Evolutionary conservation across 2,113 vertebrate genomes (phyloP), one percentile per base, ranked within the genome.

Genomic region (Eclectus roratus): DNA sequence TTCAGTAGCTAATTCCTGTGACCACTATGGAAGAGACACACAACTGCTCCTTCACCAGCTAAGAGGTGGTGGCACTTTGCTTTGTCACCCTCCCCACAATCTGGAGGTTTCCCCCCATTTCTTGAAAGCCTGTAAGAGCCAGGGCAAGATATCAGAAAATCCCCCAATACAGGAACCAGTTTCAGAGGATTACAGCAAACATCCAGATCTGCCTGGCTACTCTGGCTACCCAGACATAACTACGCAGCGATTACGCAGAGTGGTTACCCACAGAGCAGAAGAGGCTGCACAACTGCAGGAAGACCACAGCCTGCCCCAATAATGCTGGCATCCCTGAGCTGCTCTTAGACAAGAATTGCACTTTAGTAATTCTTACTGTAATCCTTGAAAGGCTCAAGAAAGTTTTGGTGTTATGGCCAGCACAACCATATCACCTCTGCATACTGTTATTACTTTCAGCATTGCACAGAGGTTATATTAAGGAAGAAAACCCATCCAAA

Each of bases 401-500:
- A 71, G 25, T 28, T 72, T n/a, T 27, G 82, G 44, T 66, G 81
- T 61, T 74, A 50, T 7, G 14, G 64, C 41, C 72, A 95, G 52
- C 28, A 65, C 63, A 46, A 33, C 23, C 53, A 11, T 1, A 80
- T 11, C 37, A 33, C 4, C 41, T 21, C 65, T n/a, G 39, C 50
- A 37, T 13, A 14, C 60, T 52, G 61, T 33, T 70, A 39, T 10
- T 12, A 41, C 41, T 16, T 11, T 82, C 46, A 46, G 46, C 19
- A 56, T 14, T 13, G 17, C 29, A 27, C 33, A 73, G 47, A 60
- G 41, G 17, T 55, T 60, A 33, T 13, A 73, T 56, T 27, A 77
- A 73, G 69, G 52, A 77, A 78, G 39, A 88, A 88, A 78, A 39
- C 6, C 16, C 39, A 84, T 60, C 47, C 69, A 80, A 91, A 94